Evolutionary conservation across 1,140 invertebrate species (phyloP).

Genomic region (honey bee (Apis mellifera)): DNA sequence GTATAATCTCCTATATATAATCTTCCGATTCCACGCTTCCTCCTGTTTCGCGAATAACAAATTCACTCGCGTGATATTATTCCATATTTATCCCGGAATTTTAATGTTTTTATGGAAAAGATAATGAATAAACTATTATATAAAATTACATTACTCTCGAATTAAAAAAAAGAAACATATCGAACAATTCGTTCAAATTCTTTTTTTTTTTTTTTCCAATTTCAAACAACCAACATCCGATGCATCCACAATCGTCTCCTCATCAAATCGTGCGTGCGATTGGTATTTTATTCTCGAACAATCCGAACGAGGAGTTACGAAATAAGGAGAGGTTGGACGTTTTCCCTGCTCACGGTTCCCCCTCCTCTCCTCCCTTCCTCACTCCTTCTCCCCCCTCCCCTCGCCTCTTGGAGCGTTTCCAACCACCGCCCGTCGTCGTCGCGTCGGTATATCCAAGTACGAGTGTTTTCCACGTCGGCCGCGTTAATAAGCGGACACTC

Average conservation of each 20-base stretch:
- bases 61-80: too few species aligned
- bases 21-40: neutral
- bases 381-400: too few species aligned
- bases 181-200: too few species aligned
- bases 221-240: too few species aligned
- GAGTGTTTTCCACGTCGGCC: conserved; percentile 13
- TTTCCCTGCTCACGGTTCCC: neutral
- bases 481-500: conserved; percentile 25
- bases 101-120: too few species aligned
- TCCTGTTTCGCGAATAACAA: too few species aligned
- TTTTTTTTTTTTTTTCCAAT: too few species aligned
- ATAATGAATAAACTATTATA: too few species aligned
- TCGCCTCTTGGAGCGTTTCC: neutral
- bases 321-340: conserved; percentile 2
- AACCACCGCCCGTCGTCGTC: neutral
- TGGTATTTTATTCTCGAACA: neutral
- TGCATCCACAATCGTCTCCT: too few species aligned
- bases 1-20: neutral
- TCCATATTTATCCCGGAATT: too few species aligned
- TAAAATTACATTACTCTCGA: too few species aligned
- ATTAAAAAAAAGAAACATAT: neutral
- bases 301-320: neutral
- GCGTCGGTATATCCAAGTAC: conserved; percentile 2
- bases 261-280: neutral
- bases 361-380: too few species aligned